Conservation (phyloP, 92 coral and sea anemone genomes). For the Montipora capitata region DNA sequence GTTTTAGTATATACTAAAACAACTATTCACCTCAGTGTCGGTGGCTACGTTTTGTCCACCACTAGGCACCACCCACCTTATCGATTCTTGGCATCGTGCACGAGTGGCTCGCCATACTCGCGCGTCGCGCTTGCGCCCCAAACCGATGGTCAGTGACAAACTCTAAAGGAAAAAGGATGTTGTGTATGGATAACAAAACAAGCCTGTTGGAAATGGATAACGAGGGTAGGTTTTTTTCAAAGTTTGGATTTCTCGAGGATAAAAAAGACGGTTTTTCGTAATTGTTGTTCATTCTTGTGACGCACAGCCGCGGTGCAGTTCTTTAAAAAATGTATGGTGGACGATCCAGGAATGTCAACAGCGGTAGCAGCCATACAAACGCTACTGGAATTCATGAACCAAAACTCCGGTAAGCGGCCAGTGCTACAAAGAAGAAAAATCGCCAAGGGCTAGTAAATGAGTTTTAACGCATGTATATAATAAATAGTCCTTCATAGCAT, state of each 20-base stretch:
- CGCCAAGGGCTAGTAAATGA: too few relatives aligned
- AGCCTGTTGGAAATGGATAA: constrained; percentile 84
- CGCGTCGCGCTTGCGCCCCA: too few relatives aligned
- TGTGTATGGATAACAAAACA: too few relatives aligned
- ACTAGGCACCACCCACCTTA: too few relatives aligned
- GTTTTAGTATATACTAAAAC: too few relatives aligned
- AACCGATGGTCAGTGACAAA: constrained; percentile 79
- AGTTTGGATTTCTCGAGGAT: neutral
- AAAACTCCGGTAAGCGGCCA: constrained; percentile 66
- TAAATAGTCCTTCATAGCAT: too few relatives aligned
- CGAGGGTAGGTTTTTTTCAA: constrained; percentile 76
- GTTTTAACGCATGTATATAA: too few relatives aligned
- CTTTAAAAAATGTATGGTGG: constrained; percentile 91
- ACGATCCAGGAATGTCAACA: constrained; percentile 94
- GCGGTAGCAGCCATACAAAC: constrained; percentile 97
- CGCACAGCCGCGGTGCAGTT: constrained; percentile 82
- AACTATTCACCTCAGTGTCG: too few relatives aligned
- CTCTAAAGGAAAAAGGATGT: neutral
- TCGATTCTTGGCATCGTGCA: too few relatives aligned
- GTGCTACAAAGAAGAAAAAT: neutral
- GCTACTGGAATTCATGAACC: constrained; percentile 90
- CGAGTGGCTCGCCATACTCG: too few relatives aligned
- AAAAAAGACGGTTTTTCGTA: neutral
- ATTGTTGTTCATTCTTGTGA: neutral
- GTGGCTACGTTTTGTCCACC: too few relatives aligned